Base-by-base conservation (phyloP, 1,140 invertebrate genomes). In the Tyrophagus putrescentiae region DNA sequence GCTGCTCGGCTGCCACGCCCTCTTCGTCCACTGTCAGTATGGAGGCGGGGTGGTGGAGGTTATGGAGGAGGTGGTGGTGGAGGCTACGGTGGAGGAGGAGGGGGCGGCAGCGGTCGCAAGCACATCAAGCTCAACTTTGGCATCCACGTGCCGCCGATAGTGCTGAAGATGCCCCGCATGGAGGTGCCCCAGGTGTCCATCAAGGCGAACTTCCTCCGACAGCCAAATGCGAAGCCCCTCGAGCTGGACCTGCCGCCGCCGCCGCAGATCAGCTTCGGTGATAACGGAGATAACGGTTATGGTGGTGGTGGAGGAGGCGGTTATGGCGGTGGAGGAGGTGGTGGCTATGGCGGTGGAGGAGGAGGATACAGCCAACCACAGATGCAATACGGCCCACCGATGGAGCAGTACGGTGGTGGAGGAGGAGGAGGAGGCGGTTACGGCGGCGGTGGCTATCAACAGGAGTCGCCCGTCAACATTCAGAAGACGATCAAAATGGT, bases 161-260 rank as follows among this genome's bases (percentile, higher is more conserved):
- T 59, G 13, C 57, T 59, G 9, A 59, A 59, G 13, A 59, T 59
- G 57, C 57, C 57, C 18, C 57, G 57, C 11, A 45, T 59, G 41
- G 7, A 59, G 21, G 31, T 59, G 6, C 57, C 57, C 29, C 57
- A 59, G 34, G 39, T 59, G 36, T 28, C 57, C 2, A 59, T 59
- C n/a, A 42, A 50, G 36, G 57, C 57, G 6, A 59, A 59, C 27
- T 59, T 59, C 23, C n/a, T 59, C 28, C 44, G 50, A 31, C 34
- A 59, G 36, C 57, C 57, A 16, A 21, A 59, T 42, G 57, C 57
- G 16, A 59, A 59, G 25, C 57, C 57, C 18, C 33, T 59, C n/a
- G 57, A 59, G 50, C 16, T 59, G 4, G 34, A 59, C 50, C 16
- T 59, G 7, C 57, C 57, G 2, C 57, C 57, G 3, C 57, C 57